Evolutionary conservation across 2,888 invertebrate species (phyloP).

Genomic region (Prenolepis imparis): DNA sequence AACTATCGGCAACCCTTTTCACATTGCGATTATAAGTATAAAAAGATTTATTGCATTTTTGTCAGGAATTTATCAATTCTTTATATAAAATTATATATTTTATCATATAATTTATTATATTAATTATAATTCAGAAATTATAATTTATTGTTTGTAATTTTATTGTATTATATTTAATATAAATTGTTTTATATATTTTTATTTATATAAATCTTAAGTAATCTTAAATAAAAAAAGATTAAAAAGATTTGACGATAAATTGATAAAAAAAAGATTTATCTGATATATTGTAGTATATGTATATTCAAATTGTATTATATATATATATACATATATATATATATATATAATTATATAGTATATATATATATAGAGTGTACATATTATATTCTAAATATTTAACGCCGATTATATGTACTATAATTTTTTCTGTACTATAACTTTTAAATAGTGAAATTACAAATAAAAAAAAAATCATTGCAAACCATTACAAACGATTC

Average conservation of each 20-base stretch:
- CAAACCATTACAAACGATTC: no score
- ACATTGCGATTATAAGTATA: slow-evolving; percentile 68
- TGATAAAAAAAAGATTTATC: no score
- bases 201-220: background rate
- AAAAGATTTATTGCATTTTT: slow-evolving; percentile 79
- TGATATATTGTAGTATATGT: background rate
- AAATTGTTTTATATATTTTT: no score
- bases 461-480: no score
- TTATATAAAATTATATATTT: background rate
- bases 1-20: slow-evolving; percentile 64
- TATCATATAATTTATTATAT: no score
- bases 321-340: background rate
- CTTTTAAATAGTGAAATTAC: no score
- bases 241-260: background rate
- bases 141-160: no score
- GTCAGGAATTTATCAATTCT: slow-evolving; percentile 60
- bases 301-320: background rate
- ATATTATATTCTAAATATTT: background rate
- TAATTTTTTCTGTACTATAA: no score
- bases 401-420: background rate
- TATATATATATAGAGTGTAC: no score
- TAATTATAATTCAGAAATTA: no score
- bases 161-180: no score
- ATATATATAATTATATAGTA: no score
- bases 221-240: background rate